Percentiles rank a stretch among this genome's conserved stretches.
Evolutionary conservation across 1,140 invertebrate species (phyloP).

Genomic region (Monomorium pharaonis): DNA sequence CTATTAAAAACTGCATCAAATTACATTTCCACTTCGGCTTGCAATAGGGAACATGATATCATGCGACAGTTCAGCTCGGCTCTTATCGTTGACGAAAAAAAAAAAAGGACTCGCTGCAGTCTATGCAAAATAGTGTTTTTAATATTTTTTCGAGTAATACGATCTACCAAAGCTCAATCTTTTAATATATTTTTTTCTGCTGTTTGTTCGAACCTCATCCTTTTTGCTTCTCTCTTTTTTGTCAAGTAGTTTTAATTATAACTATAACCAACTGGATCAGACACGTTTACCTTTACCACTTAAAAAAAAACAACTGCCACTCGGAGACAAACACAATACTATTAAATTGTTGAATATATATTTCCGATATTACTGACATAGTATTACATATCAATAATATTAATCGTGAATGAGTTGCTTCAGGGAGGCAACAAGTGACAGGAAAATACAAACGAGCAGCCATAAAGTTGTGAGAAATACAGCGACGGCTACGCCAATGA

Average conservation of each 20-base stretch:
- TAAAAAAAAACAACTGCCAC: background rate
- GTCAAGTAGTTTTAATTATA: conserved; percentile 4
- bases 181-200: background rate
- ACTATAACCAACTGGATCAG: background rate
- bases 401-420: background rate
- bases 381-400: background rate
- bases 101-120: background rate
- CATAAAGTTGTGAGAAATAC: background rate
- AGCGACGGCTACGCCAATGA: conserved; percentile 2
- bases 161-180: background rate
- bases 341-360: background rate
- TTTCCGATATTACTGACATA: background rate
- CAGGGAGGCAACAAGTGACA: conserved; percentile 28
- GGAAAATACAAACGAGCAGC: background rate
- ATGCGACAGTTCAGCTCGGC: background rate
- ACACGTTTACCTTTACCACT: background rate
- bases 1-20: background rate
- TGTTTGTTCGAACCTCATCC: background rate
- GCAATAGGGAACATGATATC: background rate
- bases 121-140: background rate
- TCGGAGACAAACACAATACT: background rate
- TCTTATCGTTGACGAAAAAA: background rate
- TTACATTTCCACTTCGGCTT: background rate
- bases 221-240: background rate
- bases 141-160: background rate